Evolutionary conservation across 2,113 vertebrate genomes (phyloP), one percentile per base, ranked within the genome.

Genomic region (Anas platyrhynchos): DNA sequence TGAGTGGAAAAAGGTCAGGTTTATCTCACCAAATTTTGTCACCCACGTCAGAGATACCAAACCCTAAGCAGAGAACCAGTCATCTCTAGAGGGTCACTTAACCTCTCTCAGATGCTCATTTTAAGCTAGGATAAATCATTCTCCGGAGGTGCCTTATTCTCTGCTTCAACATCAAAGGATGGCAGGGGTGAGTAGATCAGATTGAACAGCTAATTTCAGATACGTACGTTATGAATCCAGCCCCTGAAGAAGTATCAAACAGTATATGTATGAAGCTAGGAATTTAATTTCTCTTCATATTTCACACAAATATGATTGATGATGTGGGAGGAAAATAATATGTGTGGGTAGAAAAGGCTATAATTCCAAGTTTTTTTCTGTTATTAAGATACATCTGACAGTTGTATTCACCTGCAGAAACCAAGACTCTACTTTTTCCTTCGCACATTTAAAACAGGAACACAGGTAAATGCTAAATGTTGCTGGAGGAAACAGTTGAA

Each of bases 281-380:
- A 74, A 82, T 63, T 77, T 16, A 23, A 34, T 65, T 71, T 9
- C 4, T 68, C 15, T 67, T 34, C 26, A 5, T 48, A 10, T 67
- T 86, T 72, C 38, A 36, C 43, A 31, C 13, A 59, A 44, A 41
- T 43, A 22, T 7, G 54, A 21, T 4, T 54, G 62, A 34, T 32
- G 13, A 26, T 8, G 25, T 31, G n/a, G 14, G 4, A 74, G 26
- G 25, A 46, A 81, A 71, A 59, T 3, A 26, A 20, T 1, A 9
- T 3, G 5, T 3, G 10, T 0, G 13, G 3, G 4, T 5, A 5
- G 17, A 44, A 41, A 32, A 43, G 2, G 16, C 6, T 34, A 3
- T 18, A 48, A 29, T 52, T 74, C 31, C 41, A 52, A 3, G 1
- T 2, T 38, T 84, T 65, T 65, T 68, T 20, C 52, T 68, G 20